Evolutionary conservation across 2,797 vertebrate species (phyloP).

Genomic region (Pterois miles): DNA sequence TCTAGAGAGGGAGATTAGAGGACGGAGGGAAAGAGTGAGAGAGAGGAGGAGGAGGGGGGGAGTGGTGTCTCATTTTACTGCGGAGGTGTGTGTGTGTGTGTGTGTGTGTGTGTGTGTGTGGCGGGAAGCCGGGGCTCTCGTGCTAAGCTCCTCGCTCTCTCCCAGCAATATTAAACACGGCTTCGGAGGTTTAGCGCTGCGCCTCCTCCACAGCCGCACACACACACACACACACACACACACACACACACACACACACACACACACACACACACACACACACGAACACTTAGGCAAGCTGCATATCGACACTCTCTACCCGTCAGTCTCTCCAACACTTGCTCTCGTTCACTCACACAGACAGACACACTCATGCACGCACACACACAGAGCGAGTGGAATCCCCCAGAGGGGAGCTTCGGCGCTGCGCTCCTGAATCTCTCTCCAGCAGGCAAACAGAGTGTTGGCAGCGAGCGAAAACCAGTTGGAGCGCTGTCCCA

Average conservation of each 20-base stretch:
- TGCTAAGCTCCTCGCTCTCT: slow-evolving; percentile 79
- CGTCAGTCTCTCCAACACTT: slow-evolving; percentile 67
- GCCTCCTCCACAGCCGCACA: slow-evolving; percentile 68
- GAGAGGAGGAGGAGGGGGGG: slow-evolving; percentile 3
- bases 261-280: background rate
- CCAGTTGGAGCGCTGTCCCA: slow-evolving; percentile 61
- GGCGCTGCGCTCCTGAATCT: slow-evolving; percentile 72
- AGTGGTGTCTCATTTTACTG: slow-evolving; percentile 77
- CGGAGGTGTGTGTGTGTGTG: slow-evolving; percentile 52
- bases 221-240: slow-evolving; percentile 9
- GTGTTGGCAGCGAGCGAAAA: slow-evolving; percentile 70
- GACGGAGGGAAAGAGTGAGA: slow-evolving; percentile 62
- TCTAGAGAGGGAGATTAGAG: slow-evolving; percentile 85
- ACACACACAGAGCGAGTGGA: slow-evolving; percentile 54
- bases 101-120: slow-evolving; percentile 54
- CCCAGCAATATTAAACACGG: slow-evolving; percentile 84
- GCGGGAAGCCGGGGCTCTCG: slow-evolving; percentile 76
- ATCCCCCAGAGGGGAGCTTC: slow-evolving; percentile 76
- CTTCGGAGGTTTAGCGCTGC: slow-evolving; percentile 79
- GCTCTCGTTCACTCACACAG: slow-evolving; percentile 55
- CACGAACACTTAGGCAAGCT: slow-evolving; percentile 38
- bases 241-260: slow-evolving; percentile 12
- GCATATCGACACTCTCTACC: slow-evolving; percentile 68
- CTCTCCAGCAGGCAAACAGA: slow-evolving; percentile 75
- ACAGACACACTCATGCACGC: slow-evolving; percentile 37